Base-by-base conservation (phyloP, 2,888 invertebrate genomes). In the Drosophila villosipedis region DNA sequence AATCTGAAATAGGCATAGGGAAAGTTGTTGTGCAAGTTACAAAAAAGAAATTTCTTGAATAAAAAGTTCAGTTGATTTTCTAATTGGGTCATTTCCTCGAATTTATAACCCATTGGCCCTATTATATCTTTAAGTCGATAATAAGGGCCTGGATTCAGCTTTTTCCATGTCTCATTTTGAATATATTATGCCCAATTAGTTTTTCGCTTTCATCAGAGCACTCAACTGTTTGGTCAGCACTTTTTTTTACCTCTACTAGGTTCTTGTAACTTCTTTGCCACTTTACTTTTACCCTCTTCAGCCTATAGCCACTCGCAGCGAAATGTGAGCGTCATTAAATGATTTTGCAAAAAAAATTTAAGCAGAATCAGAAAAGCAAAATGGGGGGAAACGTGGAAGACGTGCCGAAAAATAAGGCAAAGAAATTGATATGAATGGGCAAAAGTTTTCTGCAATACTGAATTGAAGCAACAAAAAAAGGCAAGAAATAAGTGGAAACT, bases 391-490 rank as follows among this genome's bases (percentile, higher is more conserved):
- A 2, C 33, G 35, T 5, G 5, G 16, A 68, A 58, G 49, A 19
- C 63, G 55, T 50, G 66, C 55, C 52, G 50, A 76, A 76, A 73
- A 80, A 80, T 80, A 85, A 85, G 68, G 73, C 80, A 49, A 82
- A 68, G 84, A 80, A 84, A 86, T 85, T 82, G 82, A 83, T 89
- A 89, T 89, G 89, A 84, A 87, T 82, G 73, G 82, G 49, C 70
- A 57, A 82, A 86, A 89, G 72, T 84, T 89, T 89, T 80, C 65
- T 86, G 84, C 82, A 65, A 70, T 55, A 61, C 49, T 41, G 39
- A 64, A 68, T 52, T 59, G 35, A 12, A 22, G 28, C 31, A 43
- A 53, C 31, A 54, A 57, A 59, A 62, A 55, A 50, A 41, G 64
- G 72, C 55, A 69, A 63, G 52, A 75, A 76, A 70, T 71, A 69